Conservation (phyloP, 2,888 invertebrate genomes). For the Ctenicera cuprea region DNA sequence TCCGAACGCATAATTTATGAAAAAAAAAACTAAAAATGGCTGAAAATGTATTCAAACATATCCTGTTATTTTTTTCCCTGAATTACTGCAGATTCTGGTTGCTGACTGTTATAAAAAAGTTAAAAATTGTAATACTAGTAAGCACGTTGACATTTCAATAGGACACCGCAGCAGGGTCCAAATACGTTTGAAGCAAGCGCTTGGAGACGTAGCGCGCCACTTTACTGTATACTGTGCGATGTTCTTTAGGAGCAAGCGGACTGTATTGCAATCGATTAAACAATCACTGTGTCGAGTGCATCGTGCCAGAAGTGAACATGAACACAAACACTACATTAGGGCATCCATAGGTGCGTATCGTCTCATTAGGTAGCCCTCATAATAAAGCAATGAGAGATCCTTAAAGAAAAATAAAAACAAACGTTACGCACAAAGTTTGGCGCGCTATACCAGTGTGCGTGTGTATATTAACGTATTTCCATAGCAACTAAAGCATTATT, state of each 20-base stretch:
- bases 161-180: slow-evolving; percentile 33
- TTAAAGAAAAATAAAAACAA: slow-evolving; percentile 12
- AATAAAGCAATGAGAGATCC: slow-evolving; percentile 47
- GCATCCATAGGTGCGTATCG: slow-evolving; percentile 57
- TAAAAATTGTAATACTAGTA: slow-evolving; percentile 32
- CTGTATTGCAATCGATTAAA: slow-evolving; percentile 66
- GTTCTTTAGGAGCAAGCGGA: slow-evolving; percentile 64
- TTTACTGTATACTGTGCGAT: slow-evolving; percentile 41
- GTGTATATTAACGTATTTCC: no score
- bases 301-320: slow-evolving; percentile 64
- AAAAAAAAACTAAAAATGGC: no score
- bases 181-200: slow-evolving; percentile 41
- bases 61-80: no score
- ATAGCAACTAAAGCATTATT: no score
- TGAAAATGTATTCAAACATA: no score
- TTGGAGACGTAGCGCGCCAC: slow-evolving; percentile 39
- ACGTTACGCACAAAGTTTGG: background rate
- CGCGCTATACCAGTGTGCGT: no score
- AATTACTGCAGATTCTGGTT: no score
- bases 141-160: slow-evolving; percentile 37
- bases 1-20: no score
- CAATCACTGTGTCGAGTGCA: slow-evolving; percentile 66
- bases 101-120: background rate
- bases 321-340: slow-evolving; percentile 64
- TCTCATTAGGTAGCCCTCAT: slow-evolving; percentile 57